Conservation (phyloP, 2,113 vertebrate species). For the Onychorhynchus coronatus region DNA sequence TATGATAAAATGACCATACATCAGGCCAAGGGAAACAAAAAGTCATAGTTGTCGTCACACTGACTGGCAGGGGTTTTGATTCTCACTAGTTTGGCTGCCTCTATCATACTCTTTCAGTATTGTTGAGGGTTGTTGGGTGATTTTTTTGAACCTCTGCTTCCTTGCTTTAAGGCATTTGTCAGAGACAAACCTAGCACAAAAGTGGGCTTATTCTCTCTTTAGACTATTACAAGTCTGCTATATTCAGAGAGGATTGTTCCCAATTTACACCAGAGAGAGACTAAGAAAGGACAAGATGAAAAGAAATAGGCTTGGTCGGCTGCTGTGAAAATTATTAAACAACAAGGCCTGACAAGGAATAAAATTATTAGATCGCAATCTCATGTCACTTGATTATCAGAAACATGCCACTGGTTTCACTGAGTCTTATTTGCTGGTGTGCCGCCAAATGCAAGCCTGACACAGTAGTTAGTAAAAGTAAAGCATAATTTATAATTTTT, state of each 20-base stretch:
- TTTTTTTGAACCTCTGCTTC: background rate
- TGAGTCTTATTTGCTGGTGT: background rate
- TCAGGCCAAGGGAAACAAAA: background rate
- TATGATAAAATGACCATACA: background rate
- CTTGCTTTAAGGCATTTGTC: background rate
- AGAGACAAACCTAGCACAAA: background rate
- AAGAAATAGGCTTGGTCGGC: background rate
- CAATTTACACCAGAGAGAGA: background rate
- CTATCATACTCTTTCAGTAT: background rate
- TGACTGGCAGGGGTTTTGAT: background rate
- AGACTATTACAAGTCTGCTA: background rate
- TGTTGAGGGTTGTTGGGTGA: background rate
- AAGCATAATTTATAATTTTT: background rate
- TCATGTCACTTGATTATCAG: background rate
- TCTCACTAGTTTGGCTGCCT: background rate
- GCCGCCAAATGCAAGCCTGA: background rate
- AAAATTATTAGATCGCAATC: background rate
- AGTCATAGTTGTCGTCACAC: background rate
- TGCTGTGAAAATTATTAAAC: slow-evolving; percentile 24
- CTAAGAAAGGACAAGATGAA: background rate
- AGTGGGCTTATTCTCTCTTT: background rate
- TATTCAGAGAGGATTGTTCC: background rate
- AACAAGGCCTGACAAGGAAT: background rate
- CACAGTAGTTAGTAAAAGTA: background rate
- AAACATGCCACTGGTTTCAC: background rate